phyloP scores from a whole-genome alignment of 1,140 invertebrate genomes.

The Cotesia chilonis region DNA sequence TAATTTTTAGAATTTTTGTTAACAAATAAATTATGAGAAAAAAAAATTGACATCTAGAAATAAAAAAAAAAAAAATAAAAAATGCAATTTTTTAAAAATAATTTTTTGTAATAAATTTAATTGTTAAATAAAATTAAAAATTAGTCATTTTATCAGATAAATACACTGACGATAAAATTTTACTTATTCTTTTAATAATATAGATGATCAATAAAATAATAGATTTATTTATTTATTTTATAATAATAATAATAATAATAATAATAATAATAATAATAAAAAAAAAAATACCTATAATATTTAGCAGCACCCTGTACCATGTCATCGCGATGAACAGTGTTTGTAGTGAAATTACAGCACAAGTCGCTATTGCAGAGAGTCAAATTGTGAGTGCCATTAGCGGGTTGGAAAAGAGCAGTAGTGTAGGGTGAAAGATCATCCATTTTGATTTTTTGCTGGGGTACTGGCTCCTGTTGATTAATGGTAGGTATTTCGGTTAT shows the following conservation, averaged over 20 bases:
- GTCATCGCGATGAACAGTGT: conserved; percentile 17
- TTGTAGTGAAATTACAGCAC: conserved; percentile 53
- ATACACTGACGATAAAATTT: no score
- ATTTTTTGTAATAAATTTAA: no score
- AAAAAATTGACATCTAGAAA: no score
- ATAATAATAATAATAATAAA: conserved; percentile 25
- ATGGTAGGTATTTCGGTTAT: conserved; percentile 40
- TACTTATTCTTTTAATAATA: no score
- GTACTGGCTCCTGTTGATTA: conserved; percentile 16
- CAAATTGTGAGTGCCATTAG: conserved; percentile 31
- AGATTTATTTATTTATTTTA: background rate
- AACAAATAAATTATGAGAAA: no score
- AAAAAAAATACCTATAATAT: conserved; percentile 46
- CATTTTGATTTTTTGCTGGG: conserved; percentile 6
- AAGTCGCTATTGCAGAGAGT: conserved; percentile 49
- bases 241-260: conserved; percentile 15
- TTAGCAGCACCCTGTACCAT: conserved; percentile 29
- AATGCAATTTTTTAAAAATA: no score
- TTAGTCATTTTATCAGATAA: no score
- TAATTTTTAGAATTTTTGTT: no score
- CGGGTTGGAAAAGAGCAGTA: conserved; percentile 39
- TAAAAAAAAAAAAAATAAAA: no score
- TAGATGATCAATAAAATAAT: background rate
- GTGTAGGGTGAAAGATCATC: conserved; percentile 46
- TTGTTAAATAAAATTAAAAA: no score